Evolutionary conservation across 2,113 vertebrate species (phyloP), one percentile per base, ranked within the genome.

Genomic region (Hippocampus mohnikei): DNA sequence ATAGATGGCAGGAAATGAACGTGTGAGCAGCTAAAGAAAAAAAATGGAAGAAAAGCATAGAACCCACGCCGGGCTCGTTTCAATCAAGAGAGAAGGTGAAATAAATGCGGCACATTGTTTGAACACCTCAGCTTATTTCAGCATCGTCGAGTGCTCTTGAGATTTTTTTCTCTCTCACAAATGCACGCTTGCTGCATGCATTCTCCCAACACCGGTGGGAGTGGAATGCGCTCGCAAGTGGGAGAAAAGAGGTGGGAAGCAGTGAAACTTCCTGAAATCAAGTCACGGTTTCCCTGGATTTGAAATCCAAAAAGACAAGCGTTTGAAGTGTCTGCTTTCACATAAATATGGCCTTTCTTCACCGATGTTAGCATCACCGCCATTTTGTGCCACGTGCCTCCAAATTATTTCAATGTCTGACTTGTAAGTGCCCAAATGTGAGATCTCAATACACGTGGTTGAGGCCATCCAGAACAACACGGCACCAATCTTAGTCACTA

Each of bases 61-160:
- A 74, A 61, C 44, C 66, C 76, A 67, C 3, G 7, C 71, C 69
- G 73, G 16, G 41, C 41, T 76, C 2, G 18, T 84, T 74, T 84
- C 55, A 79, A 70, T 70, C n/a, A 3, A 69, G 42, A 62, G 29
- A 8, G 44, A 60, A 29, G 20, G 60, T 72, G 53, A 69, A 69
- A 80, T 33, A 66, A 69, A 66, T 5, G 69, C 56, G 48, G 37
- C 48, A 33, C 27, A 40, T 77, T 73, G 70, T 64, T 70, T 40
- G 21, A 52, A n/a, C 50, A 46, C 73, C 50, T 75, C 25, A 41
- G 61, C 2, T 64, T 52, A 66, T 75, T 81, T 81, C 21, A 44
- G 48, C 50, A 66, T 79, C 61, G 56, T 44, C 13, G 40, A 68
- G 33, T 72, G 8, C 50, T 23, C 18, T 66, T 59, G n/a, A 76